phyloP scores from a whole-genome alignment of 2,888 invertebrate species.

The Acanthoscelides obtectus region DNA sequence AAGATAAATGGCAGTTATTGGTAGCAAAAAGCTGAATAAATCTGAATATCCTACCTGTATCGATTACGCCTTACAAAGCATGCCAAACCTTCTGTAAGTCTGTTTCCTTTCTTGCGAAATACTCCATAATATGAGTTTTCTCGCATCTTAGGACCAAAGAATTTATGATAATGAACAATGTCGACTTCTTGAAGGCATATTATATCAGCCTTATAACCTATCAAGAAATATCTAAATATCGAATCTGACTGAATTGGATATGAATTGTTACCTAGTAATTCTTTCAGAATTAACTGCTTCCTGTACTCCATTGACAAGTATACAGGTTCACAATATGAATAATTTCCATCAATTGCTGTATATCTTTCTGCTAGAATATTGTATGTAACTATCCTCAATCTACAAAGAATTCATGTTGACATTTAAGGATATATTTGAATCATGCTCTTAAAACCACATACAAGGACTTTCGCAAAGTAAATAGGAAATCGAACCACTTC shows the following conservation, averaged over 20 bases:
- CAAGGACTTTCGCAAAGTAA: no score
- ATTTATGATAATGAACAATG: constrained; percentile 64
- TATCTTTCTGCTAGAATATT: constrained; percentile 90
- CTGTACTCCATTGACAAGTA: constrained; percentile 81
- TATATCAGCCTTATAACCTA: constrained; percentile 87
- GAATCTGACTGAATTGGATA: constrained; percentile 3
- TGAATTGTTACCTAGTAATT: constrained; percentile 61
- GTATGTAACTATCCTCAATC: constrained; percentile 78
- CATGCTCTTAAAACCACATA: no score
- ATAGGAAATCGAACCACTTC: no score
- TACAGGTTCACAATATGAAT: constrained; percentile 79
- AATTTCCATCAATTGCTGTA: constrained; percentile 76
- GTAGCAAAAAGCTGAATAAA: no score
- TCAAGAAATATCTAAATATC: constrained; percentile 16
- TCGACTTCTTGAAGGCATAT: constrained; percentile 94
- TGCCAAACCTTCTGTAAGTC: constrained; percentile 75
- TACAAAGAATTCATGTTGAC: constrained; percentile 39
- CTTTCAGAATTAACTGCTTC: constrained; percentile 78
- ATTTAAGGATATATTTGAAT: no score
- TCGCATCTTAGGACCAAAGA: constrained; percentile 59
- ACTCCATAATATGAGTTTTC: constrained; percentile 55
- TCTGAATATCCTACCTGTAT: constrained; percentile 51
- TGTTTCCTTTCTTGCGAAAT: constrained; percentile 67
- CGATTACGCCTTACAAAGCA: constrained; percentile 68
- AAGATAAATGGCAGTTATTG: no score